Conservation (phyloP, 23 tunicate genomes). For the Aplidium turbinatum region DNA sequence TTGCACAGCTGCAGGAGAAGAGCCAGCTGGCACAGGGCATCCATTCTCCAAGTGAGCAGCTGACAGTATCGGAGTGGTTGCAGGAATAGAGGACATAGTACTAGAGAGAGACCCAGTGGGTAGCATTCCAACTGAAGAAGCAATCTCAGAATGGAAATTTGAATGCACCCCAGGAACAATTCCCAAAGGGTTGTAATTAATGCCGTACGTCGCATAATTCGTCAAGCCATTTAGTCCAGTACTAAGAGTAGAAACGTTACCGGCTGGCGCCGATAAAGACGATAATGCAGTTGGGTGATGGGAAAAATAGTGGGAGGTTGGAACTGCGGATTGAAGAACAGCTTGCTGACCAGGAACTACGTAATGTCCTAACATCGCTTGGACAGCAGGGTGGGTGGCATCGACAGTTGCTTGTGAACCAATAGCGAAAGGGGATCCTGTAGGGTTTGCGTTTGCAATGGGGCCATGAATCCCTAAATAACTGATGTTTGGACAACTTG, state of each 20-base stretch:
- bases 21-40: neutral
- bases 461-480: conserved; percentile 83
- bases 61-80: conserved; percentile 54
- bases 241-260: conserved; percentile 42
- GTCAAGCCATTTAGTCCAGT: conserved; percentile 37
- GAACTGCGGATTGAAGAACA: conserved; percentile 49
- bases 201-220: conserved; percentile 46
- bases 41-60: conserved; percentile 41
- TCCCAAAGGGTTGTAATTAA: conserved; percentile 33
- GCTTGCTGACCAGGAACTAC: conserved; percentile 50
- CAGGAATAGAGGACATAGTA: conserved; percentile 56
- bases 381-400: conserved; percentile 58
- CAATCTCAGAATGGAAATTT: conserved; percentile 30
- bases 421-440: conserved; percentile 91
- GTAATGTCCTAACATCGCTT: conserved; percentile 64
- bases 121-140: conserved; percentile 48
- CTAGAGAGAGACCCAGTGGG: conserved; percentile 61
- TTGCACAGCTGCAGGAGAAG: conserved; percentile 20
- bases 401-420: conserved; percentile 59
- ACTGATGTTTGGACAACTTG: conserved; percentile 88
- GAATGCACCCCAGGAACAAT: conserved; percentile 45
- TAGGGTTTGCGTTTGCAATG: conserved; percentile 90
- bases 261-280: conserved; percentile 24
- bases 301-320: conserved; percentile 10
- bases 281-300: conserved; percentile 23